These are phyloP conservation scores for Macrotrachela quadricornifera DNA, from an alignment of 1,140 invertebrate species.

Conservation along the genomic window DNA sequence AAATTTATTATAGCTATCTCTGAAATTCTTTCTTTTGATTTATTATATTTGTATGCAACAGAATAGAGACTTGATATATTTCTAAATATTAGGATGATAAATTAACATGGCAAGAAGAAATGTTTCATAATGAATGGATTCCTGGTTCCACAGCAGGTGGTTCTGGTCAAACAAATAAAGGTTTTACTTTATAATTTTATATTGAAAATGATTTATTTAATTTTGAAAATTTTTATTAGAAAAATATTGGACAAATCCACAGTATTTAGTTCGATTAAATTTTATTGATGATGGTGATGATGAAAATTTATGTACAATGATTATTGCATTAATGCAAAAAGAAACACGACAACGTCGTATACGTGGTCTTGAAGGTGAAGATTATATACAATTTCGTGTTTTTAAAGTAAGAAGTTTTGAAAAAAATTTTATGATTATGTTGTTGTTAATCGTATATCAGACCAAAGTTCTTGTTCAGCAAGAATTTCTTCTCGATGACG, in stretches of 20 bases:
- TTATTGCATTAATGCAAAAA: slow-evolving; percentile 5
- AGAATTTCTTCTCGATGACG: too few species aligned
- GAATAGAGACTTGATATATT: too few species aligned
- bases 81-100: too few species aligned
- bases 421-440: too few species aligned
- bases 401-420: neutral
- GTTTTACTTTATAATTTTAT: too few species aligned
- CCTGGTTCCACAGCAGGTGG: slow-evolving; percentile 6
- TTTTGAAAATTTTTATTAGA: neutral
- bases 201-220: too few species aligned
- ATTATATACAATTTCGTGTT: slow-evolving; percentile 6
- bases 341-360: slow-evolving; percentile 2
- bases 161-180: slow-evolving; percentile 2
- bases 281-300: neutral
- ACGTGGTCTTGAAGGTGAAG: slow-evolving; percentile 1
- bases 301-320: neutral
- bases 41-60: too few species aligned
- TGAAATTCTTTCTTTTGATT: too few species aligned
- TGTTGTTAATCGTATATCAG: too few species aligned
- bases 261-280: slow-evolving; percentile 3
- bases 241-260: neutral
- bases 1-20: too few species aligned
- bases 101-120: too few species aligned
- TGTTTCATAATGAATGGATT: slow-evolving; percentile 7
- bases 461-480: too few species aligned